Evolutionary conservation across 1,140 invertebrate species (phyloP).

Genomic region (Orussus abietinus): DNA sequence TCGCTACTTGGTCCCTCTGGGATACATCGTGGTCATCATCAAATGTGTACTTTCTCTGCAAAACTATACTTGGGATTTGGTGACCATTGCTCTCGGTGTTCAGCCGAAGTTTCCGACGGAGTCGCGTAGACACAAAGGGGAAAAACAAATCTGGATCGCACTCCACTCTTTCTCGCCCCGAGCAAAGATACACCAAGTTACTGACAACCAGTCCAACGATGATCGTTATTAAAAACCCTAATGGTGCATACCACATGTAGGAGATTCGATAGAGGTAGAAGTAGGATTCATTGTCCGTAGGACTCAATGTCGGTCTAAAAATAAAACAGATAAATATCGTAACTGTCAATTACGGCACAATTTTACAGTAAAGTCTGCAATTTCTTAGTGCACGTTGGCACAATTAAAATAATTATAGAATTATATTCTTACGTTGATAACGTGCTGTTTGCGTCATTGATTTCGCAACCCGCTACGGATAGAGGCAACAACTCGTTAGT

Average conservation of each 20-base stretch:
- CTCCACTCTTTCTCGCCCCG: conserved; percentile 23
- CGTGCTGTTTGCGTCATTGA: conserved; percentile 3
- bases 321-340: conserved; percentile 34
- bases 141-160: conserved; percentile 63
- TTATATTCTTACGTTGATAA: no score
- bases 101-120: conserved; percentile 28
- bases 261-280: conserved; percentile 68
- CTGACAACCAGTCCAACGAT: conserved; percentile 65
- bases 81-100: not conserved
- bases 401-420: no score
- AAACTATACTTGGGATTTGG: not conserved
- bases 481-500: conserved; percentile 53
- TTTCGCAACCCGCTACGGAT: conserved; percentile 53
- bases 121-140: conserved; percentile 55
- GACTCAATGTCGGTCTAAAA: conserved; percentile 5
- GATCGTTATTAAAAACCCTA: conserved; percentile 66
- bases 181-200: conserved; percentile 27
- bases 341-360: no score
- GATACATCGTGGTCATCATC: no score
- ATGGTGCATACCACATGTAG: conserved; percentile 80
- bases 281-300: no score
- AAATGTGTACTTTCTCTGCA: conserved; percentile 21
- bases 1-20: no score
- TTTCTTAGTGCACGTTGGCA: no score
- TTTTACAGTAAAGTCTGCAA: no score